Conservation (phyloP, 2,888 invertebrate genomes). For the Idaea straminata region DNA sequence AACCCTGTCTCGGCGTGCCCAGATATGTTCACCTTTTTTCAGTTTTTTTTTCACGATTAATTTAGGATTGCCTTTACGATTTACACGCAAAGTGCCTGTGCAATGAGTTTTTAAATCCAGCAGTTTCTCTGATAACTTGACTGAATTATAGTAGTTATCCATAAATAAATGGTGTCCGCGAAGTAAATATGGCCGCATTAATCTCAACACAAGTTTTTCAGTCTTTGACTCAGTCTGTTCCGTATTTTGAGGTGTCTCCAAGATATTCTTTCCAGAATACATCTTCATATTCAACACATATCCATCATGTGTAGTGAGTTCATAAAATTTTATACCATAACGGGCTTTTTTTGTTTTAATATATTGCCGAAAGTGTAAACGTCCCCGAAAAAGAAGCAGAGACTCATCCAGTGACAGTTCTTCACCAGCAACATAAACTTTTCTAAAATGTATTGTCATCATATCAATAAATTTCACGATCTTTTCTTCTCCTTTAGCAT, state of each 20-base stretch:
- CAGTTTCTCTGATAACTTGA: constrained; percentile 9
- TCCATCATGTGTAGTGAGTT: constrained; percentile 9
- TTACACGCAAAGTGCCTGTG: constrained; percentile 4
- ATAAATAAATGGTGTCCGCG: constrained; percentile 11
- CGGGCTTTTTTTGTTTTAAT: constrained; percentile 14
- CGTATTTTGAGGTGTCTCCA: too few species aligned
- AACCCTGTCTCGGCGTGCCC: constrained; percentile 9
- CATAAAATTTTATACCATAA: constrained; percentile 14
- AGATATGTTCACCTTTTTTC: constrained; percentile 11
- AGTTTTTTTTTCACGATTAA: constrained; percentile 8
- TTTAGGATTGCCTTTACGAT: constrained; percentile 8
- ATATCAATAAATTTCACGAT: background rate
- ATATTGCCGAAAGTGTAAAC: constrained; percentile 14
- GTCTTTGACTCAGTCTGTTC: too few species aligned
- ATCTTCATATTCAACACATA: constrained; percentile 12
- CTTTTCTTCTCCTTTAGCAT: constrained; percentile 2
- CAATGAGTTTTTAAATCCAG: background rate
- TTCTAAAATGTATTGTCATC: constrained; percentile 6
- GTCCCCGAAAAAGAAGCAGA: constrained; percentile 9
- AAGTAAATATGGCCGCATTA: constrained; percentile 7
- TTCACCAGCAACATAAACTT: constrained; percentile 2
- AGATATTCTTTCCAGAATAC: too few species aligned
- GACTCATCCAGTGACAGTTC: constrained; percentile 13
- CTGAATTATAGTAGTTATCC: constrained; percentile 14
- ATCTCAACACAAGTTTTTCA: too few species aligned